Percentiles rank a stretch among this genome's conserved stretches.
Evolutionary conservation across 2,113 vertebrate species (phyloP).

Genomic region (Lynx canadensis): DNA sequence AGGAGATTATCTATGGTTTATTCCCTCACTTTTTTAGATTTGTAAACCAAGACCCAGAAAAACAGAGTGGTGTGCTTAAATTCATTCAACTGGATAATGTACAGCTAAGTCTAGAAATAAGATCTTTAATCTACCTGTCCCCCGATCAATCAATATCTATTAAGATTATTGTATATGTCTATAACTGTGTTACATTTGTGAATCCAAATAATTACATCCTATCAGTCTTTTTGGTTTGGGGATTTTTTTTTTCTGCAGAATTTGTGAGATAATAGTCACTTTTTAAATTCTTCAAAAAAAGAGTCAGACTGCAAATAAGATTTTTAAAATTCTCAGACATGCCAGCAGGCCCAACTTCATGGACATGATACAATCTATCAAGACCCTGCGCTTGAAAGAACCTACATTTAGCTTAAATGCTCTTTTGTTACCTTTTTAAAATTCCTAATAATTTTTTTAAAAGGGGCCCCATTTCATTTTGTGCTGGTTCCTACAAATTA

Average conservation of each 20-base stretch:
- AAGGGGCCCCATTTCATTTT: not conserved
- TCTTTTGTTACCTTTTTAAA: not conserved
- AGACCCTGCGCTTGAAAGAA: not conserved
- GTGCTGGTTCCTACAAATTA: not conserved
- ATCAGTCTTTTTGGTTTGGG: not conserved
- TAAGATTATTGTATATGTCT: not conserved
- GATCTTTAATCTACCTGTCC: not conserved
- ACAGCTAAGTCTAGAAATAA: not conserved
- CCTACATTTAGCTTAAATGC: not conserved
- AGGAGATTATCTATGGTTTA: not conserved
- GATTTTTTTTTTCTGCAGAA: not conserved
- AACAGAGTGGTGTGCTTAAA: not conserved
- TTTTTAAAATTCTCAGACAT: not conserved
- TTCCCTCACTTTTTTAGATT: not conserved
- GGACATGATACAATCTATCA: not conserved
- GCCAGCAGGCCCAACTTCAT: not conserved
- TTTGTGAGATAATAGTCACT: not conserved
- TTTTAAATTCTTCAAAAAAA: not conserved
- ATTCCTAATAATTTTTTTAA: not conserved
- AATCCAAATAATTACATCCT: not conserved
- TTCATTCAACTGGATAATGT: not conserved
- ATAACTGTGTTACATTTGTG: not conserved
- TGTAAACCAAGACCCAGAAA: conserved; percentile 29
- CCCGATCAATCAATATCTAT: not conserved
- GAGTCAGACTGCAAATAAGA: not conserved